These are phyloP conservation scores for Poeciliopsis prolifica DNA, from an alignment of 2,113 vertebrate genomes.

Conservation along the genomic window DNA sequence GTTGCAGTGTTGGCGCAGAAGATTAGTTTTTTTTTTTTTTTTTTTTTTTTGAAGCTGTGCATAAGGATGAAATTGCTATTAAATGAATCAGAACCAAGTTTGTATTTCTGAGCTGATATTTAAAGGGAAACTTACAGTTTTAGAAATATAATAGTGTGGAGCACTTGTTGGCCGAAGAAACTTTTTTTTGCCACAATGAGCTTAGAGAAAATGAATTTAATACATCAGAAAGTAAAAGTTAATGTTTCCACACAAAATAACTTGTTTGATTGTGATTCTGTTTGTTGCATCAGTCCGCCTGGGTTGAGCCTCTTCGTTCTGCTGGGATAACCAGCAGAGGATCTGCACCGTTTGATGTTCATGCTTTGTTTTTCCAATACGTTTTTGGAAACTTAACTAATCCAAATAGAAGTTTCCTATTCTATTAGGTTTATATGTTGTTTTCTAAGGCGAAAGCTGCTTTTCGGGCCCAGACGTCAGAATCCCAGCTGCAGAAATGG, in stretches of 20 bases:
- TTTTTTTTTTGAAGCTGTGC: background rate
- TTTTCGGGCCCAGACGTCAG: too few species aligned
- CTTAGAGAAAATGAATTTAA: background rate
- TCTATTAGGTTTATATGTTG: too few species aligned
- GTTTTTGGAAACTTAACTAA: too few species aligned
- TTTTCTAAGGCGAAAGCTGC: too few species aligned
- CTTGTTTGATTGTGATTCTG: background rate
- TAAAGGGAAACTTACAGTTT: background rate
- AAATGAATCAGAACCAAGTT: conserved; percentile 1
- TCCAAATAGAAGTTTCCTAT: too few species aligned
- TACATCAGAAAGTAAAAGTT: background rate
- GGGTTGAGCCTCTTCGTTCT: background rate
- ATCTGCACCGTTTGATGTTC: too few species aligned
- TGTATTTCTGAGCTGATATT: background rate
- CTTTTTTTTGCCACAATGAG: background rate
- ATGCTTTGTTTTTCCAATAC: too few species aligned
- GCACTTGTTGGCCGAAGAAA: background rate
- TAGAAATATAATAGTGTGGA: background rate
- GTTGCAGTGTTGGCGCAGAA: background rate
- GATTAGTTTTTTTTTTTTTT: background rate
- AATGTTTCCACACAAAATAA: background rate
- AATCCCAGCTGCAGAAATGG: too few species aligned
- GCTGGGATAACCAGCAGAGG: too few species aligned
- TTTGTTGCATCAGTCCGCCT: background rate
- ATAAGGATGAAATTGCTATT: background rate